A percentile compares a stretch with the other conserved stretches of the same genome.
These are phyloP conservation scores for Hippasteria phrygiana DNA, from an alignment of 53 echinoderm and acorn worm species.

Conservation along the genomic window DNA sequence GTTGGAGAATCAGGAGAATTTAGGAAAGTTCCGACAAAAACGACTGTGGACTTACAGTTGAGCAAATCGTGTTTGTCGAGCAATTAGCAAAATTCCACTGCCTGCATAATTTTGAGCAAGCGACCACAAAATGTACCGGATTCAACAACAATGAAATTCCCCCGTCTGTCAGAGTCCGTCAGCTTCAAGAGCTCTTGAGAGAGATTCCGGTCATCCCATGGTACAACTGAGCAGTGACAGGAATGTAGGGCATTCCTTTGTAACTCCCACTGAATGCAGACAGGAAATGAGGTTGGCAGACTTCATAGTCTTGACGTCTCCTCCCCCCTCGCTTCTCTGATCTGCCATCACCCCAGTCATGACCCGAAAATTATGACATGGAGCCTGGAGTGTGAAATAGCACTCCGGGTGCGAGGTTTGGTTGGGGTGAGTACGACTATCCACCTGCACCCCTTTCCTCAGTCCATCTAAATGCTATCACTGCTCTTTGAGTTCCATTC, in stretches of 20 bases:
- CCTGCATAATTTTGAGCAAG: too few relatives aligned
- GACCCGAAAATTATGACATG: background rate
- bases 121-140: too few relatives aligned
- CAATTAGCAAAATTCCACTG: too few relatives aligned
- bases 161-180: background rate
- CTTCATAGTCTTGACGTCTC: background rate
- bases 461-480: background rate
- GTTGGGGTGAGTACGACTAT: background rate
- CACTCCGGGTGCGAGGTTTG: background rate
- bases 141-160: too few relatives aligned
- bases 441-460: background rate
- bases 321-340: too few relatives aligned
- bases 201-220: background rate
- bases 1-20: too few relatives aligned
- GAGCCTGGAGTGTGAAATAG: background rate
- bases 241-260: background rate
- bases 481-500: too few relatives aligned
- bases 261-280: background rate
- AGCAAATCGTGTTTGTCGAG: too few relatives aligned
- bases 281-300: conserved; percentile 10
- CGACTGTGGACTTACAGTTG: too few relatives aligned
- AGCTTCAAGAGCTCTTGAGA: background rate
- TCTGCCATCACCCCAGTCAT: background rate
- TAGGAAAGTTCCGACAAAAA: too few relatives aligned
- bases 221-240: background rate